A percentile compares a stretch with the other conserved stretches of the same genome.
Evolutionary conservation across 2,888 invertebrate genomes (phyloP).

Genomic region (Machimus atricapillus): DNA sequence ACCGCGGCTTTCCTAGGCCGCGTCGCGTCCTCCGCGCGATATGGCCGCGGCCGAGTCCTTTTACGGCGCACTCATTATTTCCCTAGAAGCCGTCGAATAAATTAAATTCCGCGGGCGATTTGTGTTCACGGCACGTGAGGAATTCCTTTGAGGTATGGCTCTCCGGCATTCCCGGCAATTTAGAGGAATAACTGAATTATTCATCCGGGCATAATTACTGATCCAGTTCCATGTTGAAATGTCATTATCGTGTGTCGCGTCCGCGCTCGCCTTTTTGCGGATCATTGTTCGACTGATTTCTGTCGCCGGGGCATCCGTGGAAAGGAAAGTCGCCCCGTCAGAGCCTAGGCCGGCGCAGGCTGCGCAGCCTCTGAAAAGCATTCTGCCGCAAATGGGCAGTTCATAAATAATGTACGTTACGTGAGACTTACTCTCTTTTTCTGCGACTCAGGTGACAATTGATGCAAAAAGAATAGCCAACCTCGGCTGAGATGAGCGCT

Average conservation of each 20-base stretch:
- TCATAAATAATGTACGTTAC: slow-evolving; percentile 41
- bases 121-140: slow-evolving; percentile 40
- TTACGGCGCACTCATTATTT: slow-evolving; percentile 25
- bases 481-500: not conserved
- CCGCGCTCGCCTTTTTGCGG: slow-evolving; percentile 3
- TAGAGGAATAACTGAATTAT: slow-evolving; percentile 39
- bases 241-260: slow-evolving; percentile 41
- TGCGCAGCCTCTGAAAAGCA: slow-evolving; percentile 10
- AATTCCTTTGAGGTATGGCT: slow-evolving; percentile 42
- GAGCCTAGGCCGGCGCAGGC: not conserved
- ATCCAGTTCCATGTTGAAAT: slow-evolving; percentile 44
- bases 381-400: slow-evolving; percentile 38
- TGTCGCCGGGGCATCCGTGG: not conserved
- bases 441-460: slow-evolving; percentile 36
- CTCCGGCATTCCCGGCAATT: slow-evolving; percentile 39
- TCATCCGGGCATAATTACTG: slow-evolving; percentile 37
- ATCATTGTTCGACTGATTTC: slow-evolving; percentile 8
- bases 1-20: slow-evolving; percentile 5
- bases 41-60: not conserved
- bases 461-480: slow-evolving; percentile 19
- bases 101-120: slow-evolving; percentile 41
- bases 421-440: slow-evolving; percentile 18
- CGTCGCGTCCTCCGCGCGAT: not conserved
- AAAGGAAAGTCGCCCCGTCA: not conserved
- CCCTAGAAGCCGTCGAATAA: slow-evolving; percentile 8